Conservation (phyloP, 92 coral and sea anemone genomes). For the Phymanthus crucifer region DNA sequence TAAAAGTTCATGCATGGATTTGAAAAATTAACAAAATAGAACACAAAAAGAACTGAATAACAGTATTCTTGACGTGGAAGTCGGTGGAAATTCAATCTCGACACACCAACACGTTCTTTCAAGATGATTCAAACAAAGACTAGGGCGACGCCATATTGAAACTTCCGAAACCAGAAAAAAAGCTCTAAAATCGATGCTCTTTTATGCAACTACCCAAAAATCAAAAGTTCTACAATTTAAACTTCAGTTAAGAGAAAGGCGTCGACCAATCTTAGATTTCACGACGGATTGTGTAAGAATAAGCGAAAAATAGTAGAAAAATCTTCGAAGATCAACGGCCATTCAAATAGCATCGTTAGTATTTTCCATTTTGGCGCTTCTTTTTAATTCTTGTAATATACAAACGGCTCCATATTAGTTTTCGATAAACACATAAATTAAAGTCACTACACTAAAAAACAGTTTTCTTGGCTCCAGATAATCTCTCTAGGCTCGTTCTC, state of each 20-base stretch:
- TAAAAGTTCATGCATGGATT: constrained; percentile 18
- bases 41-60: not conserved
- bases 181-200: constrained; percentile 2
- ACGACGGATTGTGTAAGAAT: constrained; percentile 17
- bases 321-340: constrained; percentile 35
- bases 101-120: constrained; percentile 4
- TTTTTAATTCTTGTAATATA: constrained; percentile 21
- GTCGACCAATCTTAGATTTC: constrained; percentile 20
- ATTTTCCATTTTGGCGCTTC: constrained; percentile 37
- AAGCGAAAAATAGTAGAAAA: constrained; percentile 43
- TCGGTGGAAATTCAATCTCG: not conserved
- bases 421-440: constrained; percentile 23
- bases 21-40: constrained; percentile 4
- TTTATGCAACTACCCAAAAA: constrained; percentile 13
- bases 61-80: not conserved
- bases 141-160: constrained; percentile 40
- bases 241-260: constrained; percentile 18
- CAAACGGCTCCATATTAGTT: constrained; percentile 26
- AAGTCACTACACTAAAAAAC: constrained; percentile 34
- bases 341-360: constrained; percentile 23
- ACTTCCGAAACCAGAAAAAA: not conserved
- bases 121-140: constrained; percentile 26
- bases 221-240: not conserved
- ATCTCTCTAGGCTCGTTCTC: constrained; percentile 74
- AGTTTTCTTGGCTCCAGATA: constrained; percentile 10